A percentile compares a stretch with the other conserved stretches of the same genome.
Conservation (phyloP, 2,113 vertebrate species). For the Ceratotherium simum region DNA sequence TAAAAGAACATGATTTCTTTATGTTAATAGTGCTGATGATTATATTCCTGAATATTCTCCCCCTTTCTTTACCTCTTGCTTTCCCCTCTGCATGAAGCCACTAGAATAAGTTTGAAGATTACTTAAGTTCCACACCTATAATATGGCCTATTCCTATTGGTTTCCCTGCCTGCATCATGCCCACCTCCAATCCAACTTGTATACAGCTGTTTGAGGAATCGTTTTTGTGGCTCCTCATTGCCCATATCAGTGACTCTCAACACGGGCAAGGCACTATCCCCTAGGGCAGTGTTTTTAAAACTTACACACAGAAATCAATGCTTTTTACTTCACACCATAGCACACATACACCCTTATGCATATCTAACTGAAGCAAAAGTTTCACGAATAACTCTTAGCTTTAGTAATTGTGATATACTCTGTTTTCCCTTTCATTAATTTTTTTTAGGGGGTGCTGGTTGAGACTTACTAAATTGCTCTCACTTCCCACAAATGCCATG, state of each 20-base stretch:
- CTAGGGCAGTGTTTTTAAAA: not conserved
- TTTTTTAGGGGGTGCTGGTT: not conserved
- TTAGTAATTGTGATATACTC: not conserved
- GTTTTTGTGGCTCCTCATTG: not conserved
- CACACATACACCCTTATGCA: not conserved
- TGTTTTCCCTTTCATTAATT: not conserved
- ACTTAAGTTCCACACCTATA: not conserved
- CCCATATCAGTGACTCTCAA: not conserved
- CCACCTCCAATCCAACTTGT: not conserved
- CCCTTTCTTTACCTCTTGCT: not conserved
- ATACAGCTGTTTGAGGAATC: not conserved
- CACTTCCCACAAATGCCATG: not conserved
- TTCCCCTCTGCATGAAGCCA: not conserved
- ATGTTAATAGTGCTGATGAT: not conserved
- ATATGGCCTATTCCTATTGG: not conserved
- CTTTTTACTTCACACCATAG: not conserved
- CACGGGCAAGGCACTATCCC: not conserved
- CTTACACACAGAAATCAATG: not conserved
- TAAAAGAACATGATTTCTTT: not conserved
- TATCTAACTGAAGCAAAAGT: not conserved
- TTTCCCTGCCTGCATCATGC: not conserved
- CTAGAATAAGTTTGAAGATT: not conserved
- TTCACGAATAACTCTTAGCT: not conserved
- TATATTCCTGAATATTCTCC: not conserved
- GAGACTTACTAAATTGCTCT: not conserved